These are phyloP conservation scores for Hemithea aestivaria DNA, from an alignment of 2,888 invertebrate genomes.

Conservation along the genomic window DNA sequence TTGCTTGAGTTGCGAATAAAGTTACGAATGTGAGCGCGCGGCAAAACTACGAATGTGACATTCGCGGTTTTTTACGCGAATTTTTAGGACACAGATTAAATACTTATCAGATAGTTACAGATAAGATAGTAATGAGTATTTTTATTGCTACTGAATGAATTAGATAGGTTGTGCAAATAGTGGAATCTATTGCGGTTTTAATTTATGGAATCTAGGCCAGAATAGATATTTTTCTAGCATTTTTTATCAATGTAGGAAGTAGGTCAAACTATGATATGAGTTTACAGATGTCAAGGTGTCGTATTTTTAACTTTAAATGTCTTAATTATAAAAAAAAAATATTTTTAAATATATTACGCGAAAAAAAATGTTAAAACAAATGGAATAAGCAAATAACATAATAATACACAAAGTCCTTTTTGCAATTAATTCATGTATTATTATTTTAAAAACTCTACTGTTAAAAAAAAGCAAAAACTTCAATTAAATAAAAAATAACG, in stretches of 20 bases:
- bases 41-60: slow-evolving; percentile 34
- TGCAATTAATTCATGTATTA: no score
- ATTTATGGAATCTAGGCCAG: slow-evolving; percentile 15
- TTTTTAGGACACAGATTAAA: slow-evolving; percentile 27
- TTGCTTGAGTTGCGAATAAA: slow-evolving; percentile 10
- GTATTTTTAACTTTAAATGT: no score
- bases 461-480: no score
- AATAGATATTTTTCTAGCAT: slow-evolving; percentile 10
- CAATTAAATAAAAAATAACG: no score
- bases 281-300: slow-evolving; percentile 2
- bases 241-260: slow-evolving; percentile 10
- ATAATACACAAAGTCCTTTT: no score
- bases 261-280: slow-evolving; percentile 6
- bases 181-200: slow-evolving; percentile 23
- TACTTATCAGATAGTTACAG: slow-evolving; percentile 16
- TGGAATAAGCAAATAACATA: no score
- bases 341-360: no score
- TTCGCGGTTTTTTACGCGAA: slow-evolving; percentile 17
- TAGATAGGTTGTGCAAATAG: slow-evolving; percentile 21
- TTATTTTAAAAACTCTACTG: no score
- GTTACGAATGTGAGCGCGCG: slow-evolving; percentile 14
- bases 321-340: no score
- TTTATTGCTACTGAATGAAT: slow-evolving; percentile 23
- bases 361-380: no score
- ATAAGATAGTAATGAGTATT: slow-evolving; percentile 25